Evolutionary conservation across 2,797 vertebrate genomes (phyloP), one percentile per base, ranked within the genome.

Genomic region (Chaetodon trifasciatus): DNA sequence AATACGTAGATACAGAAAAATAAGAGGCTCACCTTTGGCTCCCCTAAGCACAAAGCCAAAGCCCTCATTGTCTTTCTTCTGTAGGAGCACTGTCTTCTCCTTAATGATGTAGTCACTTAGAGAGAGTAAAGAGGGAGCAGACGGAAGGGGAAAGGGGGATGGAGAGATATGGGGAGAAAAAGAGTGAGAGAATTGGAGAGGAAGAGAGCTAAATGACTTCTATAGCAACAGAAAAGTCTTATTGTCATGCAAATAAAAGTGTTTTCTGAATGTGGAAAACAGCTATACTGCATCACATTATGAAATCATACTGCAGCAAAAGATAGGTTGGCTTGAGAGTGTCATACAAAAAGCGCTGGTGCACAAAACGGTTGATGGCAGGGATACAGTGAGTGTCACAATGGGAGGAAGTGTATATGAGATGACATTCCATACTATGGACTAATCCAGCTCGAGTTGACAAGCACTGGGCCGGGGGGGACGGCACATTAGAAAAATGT

Each of bases 51-150:
- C 97, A 93, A 98, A 98, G 87, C 97, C 97, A 78, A 98, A 98
- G 71, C 97, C 97, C 91, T 98, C 97, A 89, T 97, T 98, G 95
- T 98, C 97, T 93, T 97, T 97, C 95, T 98, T 98, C 96, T 98
- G 97, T 87, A 98, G 95, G 92, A 98, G 94, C 77, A 98, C 97
- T 50, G 97, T 97, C 95, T 98, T 98, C 95, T 98, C 97, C 95
- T 98, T 98, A 93, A 98, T 98, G 95, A 98, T 97, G 96, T 98
- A 98, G 95, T 98, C 97, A 94, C 97, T 98, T 83, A 49, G 87
- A 64, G 68, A 76, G 55, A 78, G 72, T 28, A 63, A 71, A 78
- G 40, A 56, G 24, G 47, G 66, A 70, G 56, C 74, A 76, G 40
- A 78, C 62, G 84, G 28, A 78, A 62, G 19, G 13, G 49, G 70